A percentile compares a stretch with the other conserved stretches of the same genome.
phyloP scores from a whole-genome alignment of 2,113 vertebrate species.

The Ovibos moschatus region DNA sequence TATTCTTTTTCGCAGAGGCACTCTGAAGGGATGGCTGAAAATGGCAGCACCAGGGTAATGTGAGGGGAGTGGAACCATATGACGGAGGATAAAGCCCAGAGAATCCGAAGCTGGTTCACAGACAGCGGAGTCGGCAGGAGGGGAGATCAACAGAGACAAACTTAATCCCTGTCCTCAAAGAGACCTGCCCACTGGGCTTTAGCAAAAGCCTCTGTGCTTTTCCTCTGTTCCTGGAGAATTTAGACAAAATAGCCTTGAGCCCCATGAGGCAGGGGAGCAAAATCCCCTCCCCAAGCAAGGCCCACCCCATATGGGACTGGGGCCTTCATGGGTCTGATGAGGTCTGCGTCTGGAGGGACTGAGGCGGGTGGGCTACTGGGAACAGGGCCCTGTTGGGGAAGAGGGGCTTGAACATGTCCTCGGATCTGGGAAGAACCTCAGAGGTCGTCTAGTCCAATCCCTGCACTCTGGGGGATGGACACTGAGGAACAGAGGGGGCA shows the following conservation, averaged over 20 bases:
- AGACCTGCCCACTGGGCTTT: slow-evolving; percentile 52
- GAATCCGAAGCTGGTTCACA: slow-evolving; percentile 35
- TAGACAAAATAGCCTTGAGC: slow-evolving; percentile 38
- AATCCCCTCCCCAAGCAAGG: not conserved
- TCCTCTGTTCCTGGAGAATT: slow-evolving; percentile 59
- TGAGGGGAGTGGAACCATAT: not conserved
- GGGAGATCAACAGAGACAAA: slow-evolving; percentile 47
- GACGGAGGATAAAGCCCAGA: slow-evolving; percentile 31
- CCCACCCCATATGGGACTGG: not conserved
- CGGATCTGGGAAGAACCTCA: not conserved
- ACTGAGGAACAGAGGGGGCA: not conserved
- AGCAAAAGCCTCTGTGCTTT: slow-evolving; percentile 28
- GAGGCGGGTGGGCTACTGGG: not conserved
- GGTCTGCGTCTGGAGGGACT: not conserved
- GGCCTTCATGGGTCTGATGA: not conserved
- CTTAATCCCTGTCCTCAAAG: slow-evolving; percentile 59
- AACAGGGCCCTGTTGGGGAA: not conserved
- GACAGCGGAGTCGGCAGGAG: slow-evolving; percentile 13
- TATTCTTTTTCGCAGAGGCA: not conserved
- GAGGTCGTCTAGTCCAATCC: not conserved
- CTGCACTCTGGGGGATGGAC: not conserved
- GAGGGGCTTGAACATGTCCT: not conserved
- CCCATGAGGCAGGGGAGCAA: not conserved
- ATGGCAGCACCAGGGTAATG: not conserved
- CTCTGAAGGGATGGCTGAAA: not conserved